These are phyloP conservation scores for Lasioglossum oenotherae DNA, from an alignment of 2,888 invertebrate species.

Conservation along the genomic window DNA sequence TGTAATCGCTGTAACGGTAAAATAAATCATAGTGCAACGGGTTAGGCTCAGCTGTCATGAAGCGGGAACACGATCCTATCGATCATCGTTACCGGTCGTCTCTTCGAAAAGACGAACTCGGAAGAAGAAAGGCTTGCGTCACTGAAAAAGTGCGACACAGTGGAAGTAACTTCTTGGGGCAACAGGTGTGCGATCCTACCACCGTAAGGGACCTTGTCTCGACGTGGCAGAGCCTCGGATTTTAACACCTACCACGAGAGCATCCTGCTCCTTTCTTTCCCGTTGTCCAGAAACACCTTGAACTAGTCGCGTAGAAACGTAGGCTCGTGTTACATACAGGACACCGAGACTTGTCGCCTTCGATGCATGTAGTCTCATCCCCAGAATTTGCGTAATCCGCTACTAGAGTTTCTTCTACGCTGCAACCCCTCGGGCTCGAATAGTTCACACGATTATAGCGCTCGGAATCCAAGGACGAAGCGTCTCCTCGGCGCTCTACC, in stretches of 20 bases:
- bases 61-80: background rate
- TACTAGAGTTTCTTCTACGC: background rate
- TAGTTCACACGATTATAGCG: background rate
- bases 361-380: background rate
- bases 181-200: slow-evolving; percentile 41
- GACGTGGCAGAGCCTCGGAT: background rate
- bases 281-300: background rate
- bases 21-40: too few relatives aligned
- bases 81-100: background rate
- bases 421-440: background rate
- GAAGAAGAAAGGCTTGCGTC: slow-evolving; percentile 1
- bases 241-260: background rate
- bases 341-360: background rate
- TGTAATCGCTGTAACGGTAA: too few relatives aligned
- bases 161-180: slow-evolving; percentile 25
- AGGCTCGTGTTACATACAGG: background rate
- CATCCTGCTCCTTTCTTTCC: background rate
- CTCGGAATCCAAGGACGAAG: background rate
- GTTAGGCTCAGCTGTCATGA: background rate
- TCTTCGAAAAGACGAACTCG: background rate
- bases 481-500: background rate
- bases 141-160: slow-evolving; percentile 9
- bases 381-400: slow-evolving; percentile 2
- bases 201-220: slow-evolving; percentile 6
- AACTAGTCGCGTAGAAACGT: background rate